Percentiles rank a stretch among this genome's conserved stretches.
phyloP scores from a whole-genome alignment of 2,113 vertebrate species.

The Tupaia chinensis region DNA sequence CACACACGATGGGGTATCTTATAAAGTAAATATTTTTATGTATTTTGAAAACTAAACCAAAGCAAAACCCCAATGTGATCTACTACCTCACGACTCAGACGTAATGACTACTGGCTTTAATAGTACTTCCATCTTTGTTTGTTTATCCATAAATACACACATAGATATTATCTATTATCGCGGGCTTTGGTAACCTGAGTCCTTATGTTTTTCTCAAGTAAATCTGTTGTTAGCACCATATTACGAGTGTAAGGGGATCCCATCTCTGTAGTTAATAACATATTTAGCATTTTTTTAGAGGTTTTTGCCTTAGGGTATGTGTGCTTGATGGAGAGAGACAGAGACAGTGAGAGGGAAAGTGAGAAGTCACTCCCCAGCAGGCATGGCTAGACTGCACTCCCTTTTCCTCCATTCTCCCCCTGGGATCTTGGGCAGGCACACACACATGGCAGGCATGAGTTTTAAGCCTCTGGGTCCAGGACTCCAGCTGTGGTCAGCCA shows the following conservation, averaged over 20 bases:
- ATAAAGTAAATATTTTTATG: not conserved
- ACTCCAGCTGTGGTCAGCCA: too few species aligned
- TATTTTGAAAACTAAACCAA: constrained; percentile 5
- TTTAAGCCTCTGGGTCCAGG: too few species aligned
- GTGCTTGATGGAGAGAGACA: too few species aligned
- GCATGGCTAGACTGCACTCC: too few species aligned
- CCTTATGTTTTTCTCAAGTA: not conserved
- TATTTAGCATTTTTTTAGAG: too few species aligned
- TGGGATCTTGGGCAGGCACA: too few species aligned
- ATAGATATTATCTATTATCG: not conserved
- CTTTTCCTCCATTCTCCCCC: too few species aligned
- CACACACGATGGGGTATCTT: not conserved
- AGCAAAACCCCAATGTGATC: not conserved
- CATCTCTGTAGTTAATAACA: not conserved
- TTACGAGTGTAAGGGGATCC: not conserved
- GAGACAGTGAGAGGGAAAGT: too few species aligned
- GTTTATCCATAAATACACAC: not conserved
- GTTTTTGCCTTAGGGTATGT: too few species aligned
- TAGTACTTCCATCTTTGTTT: not conserved
- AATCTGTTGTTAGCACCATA: not conserved
- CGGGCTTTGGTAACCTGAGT: not conserved
- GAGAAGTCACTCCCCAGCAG: too few species aligned
- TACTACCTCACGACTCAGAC: not conserved
- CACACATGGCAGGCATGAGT: too few species aligned
- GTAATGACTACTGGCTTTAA: not conserved